phyloP scores from a whole-genome alignment of 2,113 vertebrate genomes.

The Phylloscopus trochilus region DNA sequence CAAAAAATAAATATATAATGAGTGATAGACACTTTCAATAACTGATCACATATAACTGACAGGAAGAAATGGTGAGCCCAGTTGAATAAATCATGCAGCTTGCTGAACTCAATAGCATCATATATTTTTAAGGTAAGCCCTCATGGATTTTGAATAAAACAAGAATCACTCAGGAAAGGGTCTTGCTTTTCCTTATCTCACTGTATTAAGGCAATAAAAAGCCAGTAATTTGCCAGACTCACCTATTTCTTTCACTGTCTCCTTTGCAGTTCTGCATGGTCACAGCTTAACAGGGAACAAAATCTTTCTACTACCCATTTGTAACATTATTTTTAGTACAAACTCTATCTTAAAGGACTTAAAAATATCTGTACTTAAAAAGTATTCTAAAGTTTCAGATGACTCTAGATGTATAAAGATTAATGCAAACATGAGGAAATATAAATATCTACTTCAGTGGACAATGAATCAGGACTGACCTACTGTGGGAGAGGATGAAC shows the following conservation, averaged over 20 bases:
- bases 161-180: background rate
- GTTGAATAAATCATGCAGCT: conserved; percentile 14
- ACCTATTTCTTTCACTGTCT: background rate
- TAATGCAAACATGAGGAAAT: background rate
- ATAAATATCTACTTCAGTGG: background rate
- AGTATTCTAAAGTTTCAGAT: background rate
- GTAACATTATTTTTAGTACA: background rate
- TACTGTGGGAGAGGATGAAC: background rate
- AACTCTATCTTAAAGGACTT: background rate
- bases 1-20: background rate
- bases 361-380: background rate
- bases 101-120: background rate
- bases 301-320: background rate
- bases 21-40: background rate
- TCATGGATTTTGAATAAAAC: background rate
- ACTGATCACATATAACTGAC: background rate
- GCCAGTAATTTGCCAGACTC: background rate
- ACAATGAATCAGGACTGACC: background rate
- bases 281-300: background rate
- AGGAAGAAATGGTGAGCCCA: background rate
- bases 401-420: background rate
- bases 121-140: conserved; percentile 19
- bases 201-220: background rate
- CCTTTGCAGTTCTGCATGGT: background rate
- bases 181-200: background rate